phyloP scores from a whole-genome alignment of 2,113 vertebrate species.

The Hystrix brachyura region DNA sequence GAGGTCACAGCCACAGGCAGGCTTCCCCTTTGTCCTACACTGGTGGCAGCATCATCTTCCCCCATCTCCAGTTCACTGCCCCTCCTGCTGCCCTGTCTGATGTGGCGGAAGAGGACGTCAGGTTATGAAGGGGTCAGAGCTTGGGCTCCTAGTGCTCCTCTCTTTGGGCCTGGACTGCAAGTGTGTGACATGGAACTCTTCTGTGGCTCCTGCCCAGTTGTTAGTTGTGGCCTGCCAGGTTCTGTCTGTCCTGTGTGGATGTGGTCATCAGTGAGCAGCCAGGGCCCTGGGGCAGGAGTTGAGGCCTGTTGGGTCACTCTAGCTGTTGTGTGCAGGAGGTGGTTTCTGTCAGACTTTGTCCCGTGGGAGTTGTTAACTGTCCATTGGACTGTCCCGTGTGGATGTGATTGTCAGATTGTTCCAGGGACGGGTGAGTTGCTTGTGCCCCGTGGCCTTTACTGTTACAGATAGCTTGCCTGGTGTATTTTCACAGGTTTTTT shows the following conservation, averaged over 20 bases:
- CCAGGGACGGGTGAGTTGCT: constrained; percentile 9
- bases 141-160: background rate
- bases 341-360: constrained; percentile 73
- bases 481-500: background rate
- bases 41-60: background rate
- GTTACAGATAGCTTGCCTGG: constrained; percentile 25
- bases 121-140: background rate
- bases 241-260: constrained; percentile 64
- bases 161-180: background rate
- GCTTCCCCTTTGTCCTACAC: background rate
- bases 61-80: background rate
- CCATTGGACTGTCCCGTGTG: constrained; percentile 72
- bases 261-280: background rate
- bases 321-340: constrained; percentile 45
- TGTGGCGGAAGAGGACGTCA: background rate
- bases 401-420: constrained; percentile 75
- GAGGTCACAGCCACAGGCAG: background rate
- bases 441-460: constrained; percentile 34
- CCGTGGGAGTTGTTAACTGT: constrained; percentile 74
- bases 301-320: background rate
- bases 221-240: background rate
- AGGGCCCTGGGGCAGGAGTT: background rate
- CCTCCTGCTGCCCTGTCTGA: background rate
- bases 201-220: background rate
- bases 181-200: background rate